phyloP scores from a whole-genome alignment of 2,888 invertebrate species.

The Plagodis dolabraria region DNA sequence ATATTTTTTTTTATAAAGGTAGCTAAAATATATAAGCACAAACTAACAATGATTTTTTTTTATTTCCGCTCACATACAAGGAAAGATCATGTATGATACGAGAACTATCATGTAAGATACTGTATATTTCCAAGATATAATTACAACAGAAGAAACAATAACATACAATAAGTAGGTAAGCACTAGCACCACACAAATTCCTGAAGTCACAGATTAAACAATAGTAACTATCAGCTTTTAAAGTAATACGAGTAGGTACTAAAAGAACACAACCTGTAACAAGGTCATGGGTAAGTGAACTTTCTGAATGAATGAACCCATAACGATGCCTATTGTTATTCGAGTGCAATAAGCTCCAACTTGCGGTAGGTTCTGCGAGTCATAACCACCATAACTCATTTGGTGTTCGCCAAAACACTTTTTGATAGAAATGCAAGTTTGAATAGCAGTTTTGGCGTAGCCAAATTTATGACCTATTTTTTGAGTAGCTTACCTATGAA shows the following conservation, averaged over 20 bases:
- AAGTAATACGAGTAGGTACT: conserved; percentile 29
- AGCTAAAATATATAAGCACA: too few species aligned
- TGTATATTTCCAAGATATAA: too few species aligned
- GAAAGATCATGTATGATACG: too few species aligned
- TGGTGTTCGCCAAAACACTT: conserved; percentile 21
- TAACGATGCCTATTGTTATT: conserved; percentile 37
- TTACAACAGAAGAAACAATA: too few species aligned
- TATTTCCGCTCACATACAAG: too few species aligned
- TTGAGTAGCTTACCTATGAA: background rate
- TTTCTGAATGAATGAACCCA: conserved; percentile 47
- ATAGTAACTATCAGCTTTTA: conserved; percentile 1
- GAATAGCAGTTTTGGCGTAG: conserved; percentile 1
- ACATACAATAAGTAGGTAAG: too few species aligned
- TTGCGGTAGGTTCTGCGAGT: conserved; percentile 34
- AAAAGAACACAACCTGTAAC: conserved; percentile 37
- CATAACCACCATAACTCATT: conserved; percentile 27
- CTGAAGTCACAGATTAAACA: background rate
- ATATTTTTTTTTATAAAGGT: too few species aligned
- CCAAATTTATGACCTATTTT: background rate
- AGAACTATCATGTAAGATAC: too few species aligned
- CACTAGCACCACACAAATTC: too few species aligned
- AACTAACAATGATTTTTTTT: too few species aligned
- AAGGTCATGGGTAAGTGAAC: conserved; percentile 52
- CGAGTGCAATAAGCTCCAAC: conserved; percentile 28
- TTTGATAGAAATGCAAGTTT: background rate